Evolutionary conservation across 2,113 vertebrate genomes (phyloP).

Genomic region (Camelus bactrianus): DNA sequence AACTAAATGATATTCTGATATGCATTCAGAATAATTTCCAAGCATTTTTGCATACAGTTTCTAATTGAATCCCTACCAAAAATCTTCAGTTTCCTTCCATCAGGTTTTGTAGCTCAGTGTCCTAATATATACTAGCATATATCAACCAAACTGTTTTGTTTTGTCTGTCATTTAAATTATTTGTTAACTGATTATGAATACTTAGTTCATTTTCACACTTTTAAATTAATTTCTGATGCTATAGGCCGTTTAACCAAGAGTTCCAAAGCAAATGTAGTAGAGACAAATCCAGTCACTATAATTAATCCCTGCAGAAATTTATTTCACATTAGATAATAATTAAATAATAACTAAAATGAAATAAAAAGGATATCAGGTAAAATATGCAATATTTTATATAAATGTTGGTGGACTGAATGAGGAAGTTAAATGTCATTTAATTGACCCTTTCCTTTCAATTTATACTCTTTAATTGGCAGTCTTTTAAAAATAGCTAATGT

Average conservation of each 20-base stretch:
- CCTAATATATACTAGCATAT: conserved; percentile 51
- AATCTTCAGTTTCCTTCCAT: conserved; percentile 67
- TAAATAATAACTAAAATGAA: background rate
- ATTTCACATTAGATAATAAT: background rate
- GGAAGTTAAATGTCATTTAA: conserved; percentile 34
- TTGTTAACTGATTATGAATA: conserved; percentile 64
- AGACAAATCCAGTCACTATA: conserved; percentile 58
- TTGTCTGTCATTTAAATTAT: background rate
- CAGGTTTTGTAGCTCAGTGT: conserved; percentile 60
- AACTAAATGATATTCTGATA: conserved; percentile 45
- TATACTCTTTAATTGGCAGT: conserved; percentile 7
- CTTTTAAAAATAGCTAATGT: conserved; percentile 48
- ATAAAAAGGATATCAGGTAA: background rate
- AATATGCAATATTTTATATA: conserved; percentile 38
- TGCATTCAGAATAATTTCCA: conserved; percentile 78
- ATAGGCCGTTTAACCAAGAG: conserved; percentile 51
- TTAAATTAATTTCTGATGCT: conserved; percentile 74
- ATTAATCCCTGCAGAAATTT: conserved; percentile 48
- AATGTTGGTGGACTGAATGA: background rate
- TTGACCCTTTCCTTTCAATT: conserved; percentile 8
- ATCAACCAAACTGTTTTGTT: conserved; percentile 56
- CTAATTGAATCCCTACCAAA: conserved; percentile 70
- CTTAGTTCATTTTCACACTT: conserved; percentile 38
- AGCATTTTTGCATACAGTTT: conserved; percentile 50
- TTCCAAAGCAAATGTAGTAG: conserved; percentile 49